A percentile compares a stretch with the other conserved stretches of the same genome.
These are phyloP conservation scores for Gyps fulvus DNA, from an alignment of 2,113 vertebrate species.

Conservation along the genomic window DNA sequence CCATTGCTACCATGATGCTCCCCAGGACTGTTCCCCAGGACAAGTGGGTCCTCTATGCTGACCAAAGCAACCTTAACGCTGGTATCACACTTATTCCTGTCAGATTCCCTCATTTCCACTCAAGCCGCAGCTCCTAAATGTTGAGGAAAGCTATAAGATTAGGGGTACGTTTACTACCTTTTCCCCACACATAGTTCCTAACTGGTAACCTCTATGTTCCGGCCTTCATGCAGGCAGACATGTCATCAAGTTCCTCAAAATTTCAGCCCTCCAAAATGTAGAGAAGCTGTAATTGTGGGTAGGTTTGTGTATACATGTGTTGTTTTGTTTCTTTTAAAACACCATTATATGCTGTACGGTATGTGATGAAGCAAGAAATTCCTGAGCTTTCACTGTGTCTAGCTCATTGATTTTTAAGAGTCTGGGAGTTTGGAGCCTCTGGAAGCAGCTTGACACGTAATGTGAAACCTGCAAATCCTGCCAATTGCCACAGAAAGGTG, in stretches of 20 bases:
- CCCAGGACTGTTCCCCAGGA: neutral
- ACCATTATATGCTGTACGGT: neutral
- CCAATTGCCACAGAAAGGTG: constrained; percentile 65
- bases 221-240: neutral
- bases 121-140: neutral
- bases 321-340: constrained; percentile 7
- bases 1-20: neutral
- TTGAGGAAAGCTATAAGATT: neutral
- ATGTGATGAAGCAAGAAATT: constrained; percentile 57
- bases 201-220: neutral
- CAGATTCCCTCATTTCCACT: neutral
- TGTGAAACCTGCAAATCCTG: constrained; percentile 59
- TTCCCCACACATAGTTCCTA: neutral
- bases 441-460: constrained; percentile 59
- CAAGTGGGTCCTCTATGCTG: neutral
- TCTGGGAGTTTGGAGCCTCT: constrained; percentile 50
- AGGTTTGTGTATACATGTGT: neutral
- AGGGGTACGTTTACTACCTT: neutral
- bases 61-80: neutral
- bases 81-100: neutral
- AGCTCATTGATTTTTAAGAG: constrained; percentile 69
- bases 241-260: neutral
- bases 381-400: constrained; percentile 57
- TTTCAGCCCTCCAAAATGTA: neutral
- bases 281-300: neutral